phyloP scores from a whole-genome alignment of 2,888 invertebrate genomes.

The Eustalomyia histrio region DNA sequence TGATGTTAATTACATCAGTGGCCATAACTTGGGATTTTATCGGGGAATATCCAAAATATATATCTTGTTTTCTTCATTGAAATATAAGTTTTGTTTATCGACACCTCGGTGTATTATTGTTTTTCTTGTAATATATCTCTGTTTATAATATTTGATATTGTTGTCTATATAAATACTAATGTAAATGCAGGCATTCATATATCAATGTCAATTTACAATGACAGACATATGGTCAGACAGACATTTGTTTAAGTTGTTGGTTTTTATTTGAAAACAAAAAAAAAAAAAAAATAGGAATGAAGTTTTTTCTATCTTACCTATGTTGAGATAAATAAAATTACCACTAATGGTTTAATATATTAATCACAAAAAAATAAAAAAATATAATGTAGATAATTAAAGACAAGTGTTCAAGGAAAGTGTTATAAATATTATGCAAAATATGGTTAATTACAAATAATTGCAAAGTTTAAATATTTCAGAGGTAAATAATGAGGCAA shows the following conservation, averaged over 20 bases:
- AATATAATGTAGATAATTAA: slow-evolving; percentile 6
- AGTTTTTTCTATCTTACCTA: slow-evolving; percentile 6
- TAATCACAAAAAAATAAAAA: slow-evolving; percentile 41
- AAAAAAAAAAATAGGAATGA: slow-evolving; percentile 10
- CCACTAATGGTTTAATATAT: slow-evolving; percentile 35
- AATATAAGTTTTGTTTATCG: no score
- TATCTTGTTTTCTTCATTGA: no score
- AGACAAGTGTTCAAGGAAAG: slow-evolving; percentile 43
- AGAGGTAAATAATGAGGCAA: background rate
- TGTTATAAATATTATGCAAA: slow-evolving; percentile 41
- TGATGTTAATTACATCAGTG: no score
- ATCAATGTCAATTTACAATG: slow-evolving; percentile 62
- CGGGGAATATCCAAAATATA: no score
- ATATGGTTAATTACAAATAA: slow-evolving; percentile 42
- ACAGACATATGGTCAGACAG: slow-evolving; percentile 49
- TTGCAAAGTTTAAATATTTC: background rate
- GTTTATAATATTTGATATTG: background rate
- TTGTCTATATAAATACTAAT: slow-evolving; percentile 14
- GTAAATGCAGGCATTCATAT: slow-evolving; percentile 46
- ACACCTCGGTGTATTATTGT: background rate
- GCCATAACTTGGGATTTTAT: no score
- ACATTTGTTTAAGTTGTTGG: slow-evolving; percentile 2
- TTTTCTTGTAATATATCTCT: slow-evolving; percentile 41
- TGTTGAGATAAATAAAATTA: slow-evolving; percentile 19
- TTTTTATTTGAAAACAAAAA: slow-evolving; percentile 8